Conservation (phyloP, 2,113 vertebrate genomes). For the Apeltes quadracus region DNA sequence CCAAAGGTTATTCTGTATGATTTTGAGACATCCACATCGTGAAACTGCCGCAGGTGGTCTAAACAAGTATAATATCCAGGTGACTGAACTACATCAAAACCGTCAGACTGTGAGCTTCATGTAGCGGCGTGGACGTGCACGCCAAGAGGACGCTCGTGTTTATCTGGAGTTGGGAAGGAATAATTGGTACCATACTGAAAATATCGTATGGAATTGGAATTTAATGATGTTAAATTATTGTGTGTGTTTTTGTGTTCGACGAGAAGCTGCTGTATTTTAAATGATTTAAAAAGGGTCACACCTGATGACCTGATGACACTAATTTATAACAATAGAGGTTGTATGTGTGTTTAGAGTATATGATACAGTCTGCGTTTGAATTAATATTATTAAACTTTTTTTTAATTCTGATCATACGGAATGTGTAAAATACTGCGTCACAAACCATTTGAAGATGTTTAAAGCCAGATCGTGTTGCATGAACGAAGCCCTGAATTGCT, state of each 20-base stretch:
- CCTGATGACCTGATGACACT: constrained; percentile 2
- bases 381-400: constrained; percentile 2
- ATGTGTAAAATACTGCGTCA: constrained; percentile 30
- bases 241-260: constrained; percentile 8
- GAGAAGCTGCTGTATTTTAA: background rate
- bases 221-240: constrained; percentile 42
- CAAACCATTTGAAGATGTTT: constrained; percentile 34
- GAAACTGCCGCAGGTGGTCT: constrained; percentile 32
- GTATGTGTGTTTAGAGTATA: background rate
- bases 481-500: constrained; percentile 26
- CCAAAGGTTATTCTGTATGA: too few relatives aligned
- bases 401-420: constrained; percentile 30
- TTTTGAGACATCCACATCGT: constrained; percentile 28
- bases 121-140: constrained; percentile 2
- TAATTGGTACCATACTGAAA: constrained; percentile 30
- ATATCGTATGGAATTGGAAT: constrained; percentile 12
- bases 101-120: constrained; percentile 11
- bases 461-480: constrained; percentile 41
- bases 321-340: background rate
- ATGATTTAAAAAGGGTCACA: background rate
- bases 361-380: background rate
- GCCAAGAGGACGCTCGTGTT: constrained; percentile 30
- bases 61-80: constrained; percentile 36
- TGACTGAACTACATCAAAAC: constrained; percentile 42
- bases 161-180: constrained; percentile 15